Percentiles rank a stretch among this genome's conserved stretches.
phyloP scores from a whole-genome alignment of 1,140 invertebrate genomes.

The Ooceraea biroi region DNA sequence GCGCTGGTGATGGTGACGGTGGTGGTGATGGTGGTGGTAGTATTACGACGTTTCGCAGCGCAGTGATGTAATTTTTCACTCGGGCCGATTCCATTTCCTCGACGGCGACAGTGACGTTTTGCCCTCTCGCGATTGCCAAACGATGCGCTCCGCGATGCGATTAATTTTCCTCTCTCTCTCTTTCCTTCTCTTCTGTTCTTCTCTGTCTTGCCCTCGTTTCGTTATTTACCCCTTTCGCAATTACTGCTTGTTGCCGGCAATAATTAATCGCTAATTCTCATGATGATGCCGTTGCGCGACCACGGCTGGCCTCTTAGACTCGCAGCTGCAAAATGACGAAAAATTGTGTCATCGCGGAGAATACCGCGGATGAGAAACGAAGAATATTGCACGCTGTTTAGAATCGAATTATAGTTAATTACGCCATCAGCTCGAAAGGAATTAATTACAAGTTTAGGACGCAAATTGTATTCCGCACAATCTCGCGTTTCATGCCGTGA shows the following conservation, averaged over 20 bases:
- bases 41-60: neutral
- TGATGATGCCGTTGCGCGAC: neutral
- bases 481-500: constrained; percentile 26
- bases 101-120: constrained; percentile 41
- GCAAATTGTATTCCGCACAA: constrained; percentile 42
- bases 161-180: constrained; percentile 25
- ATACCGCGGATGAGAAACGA: constrained; percentile 13
- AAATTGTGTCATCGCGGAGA: constrained; percentile 16
- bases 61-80: constrained; percentile 51
- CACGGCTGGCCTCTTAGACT: neutral
- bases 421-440: constrained; percentile 39
- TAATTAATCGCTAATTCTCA: constrained; percentile 54
- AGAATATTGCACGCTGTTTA: constrained; percentile 20
- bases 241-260: constrained; percentile 44
- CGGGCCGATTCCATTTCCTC: constrained; percentile 41
- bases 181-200: neutral
- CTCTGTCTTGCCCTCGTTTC: neutral
- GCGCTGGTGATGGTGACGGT: neutral
- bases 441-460: constrained; percentile 56
- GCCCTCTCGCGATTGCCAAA: constrained; percentile 51
- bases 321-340: constrained; percentile 12
- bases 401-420: constrained; percentile 64
- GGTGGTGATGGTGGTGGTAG: neutral
- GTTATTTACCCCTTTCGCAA: constrained; percentile 54
- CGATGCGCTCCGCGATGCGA: constrained; percentile 28